Conservation (phyloP, 2,888 invertebrate genomes). For the Chironomus riparius region DNA sequence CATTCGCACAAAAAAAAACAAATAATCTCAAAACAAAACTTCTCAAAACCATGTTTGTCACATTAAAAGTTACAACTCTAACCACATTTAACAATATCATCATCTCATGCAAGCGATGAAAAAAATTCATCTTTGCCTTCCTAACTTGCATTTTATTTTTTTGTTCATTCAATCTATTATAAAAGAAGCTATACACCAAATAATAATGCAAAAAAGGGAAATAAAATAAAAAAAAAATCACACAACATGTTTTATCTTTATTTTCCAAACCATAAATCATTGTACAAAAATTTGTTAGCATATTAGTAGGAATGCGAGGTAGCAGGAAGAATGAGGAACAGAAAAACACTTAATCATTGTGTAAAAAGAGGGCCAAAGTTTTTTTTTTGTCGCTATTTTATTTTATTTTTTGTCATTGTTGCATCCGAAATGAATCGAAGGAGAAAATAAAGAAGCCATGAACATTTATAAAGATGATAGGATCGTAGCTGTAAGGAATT, state of each 20-base stretch:
- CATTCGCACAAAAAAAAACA: too few species aligned
- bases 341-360: conserved; percentile 27
- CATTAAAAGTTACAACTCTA: too few species aligned
- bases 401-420: conserved; percentile 9
- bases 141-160: too few species aligned
- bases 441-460: neutral
- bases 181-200: neutral
- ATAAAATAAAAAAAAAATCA: conserved; percentile 13
- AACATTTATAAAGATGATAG: too few species aligned
- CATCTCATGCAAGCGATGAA: too few species aligned
- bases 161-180: too few species aligned
- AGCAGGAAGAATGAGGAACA: neutral
- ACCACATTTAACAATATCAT: too few species aligned
- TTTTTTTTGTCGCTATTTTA: neutral
- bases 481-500: too few species aligned
- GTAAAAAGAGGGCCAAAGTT: neutral
- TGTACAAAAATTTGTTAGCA: conserved; percentile 17
- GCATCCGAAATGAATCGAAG: neutral
- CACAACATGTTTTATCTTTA: conserved; percentile 27
- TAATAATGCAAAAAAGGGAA: neutral
- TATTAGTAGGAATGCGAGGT: conserved; percentile 15
- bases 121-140: too few species aligned
- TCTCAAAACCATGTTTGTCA: too few species aligned
- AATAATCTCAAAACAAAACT: too few species aligned
- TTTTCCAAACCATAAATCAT: conserved; percentile 26